phyloP scores from a whole-genome alignment of 2,888 invertebrate genomes.

The Alsophila aescularia region DNA sequence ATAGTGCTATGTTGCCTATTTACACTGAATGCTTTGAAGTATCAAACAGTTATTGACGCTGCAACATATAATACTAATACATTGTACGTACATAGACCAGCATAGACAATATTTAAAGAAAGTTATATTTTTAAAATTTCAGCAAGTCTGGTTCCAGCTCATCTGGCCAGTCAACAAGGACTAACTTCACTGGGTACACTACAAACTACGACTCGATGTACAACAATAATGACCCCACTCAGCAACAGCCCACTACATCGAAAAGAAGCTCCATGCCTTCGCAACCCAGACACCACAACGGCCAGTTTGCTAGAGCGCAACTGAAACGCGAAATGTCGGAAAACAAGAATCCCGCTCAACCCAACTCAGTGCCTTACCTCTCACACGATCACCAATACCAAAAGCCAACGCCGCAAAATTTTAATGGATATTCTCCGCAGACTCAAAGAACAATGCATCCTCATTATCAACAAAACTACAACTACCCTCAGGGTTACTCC shows the following conservation, averaged over 20 bases:
- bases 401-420: constrained; percentile 63
- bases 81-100: too few species aligned
- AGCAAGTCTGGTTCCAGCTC: constrained; percentile 82
- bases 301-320: constrained; percentile 70
- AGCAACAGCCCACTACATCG: constrained; percentile 60
- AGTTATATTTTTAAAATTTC: constrained; percentile 47
- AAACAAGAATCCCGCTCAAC: constrained; percentile 50
- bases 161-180: constrained; percentile 77
- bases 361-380: constrained; percentile 64
- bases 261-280: constrained; percentile 70
- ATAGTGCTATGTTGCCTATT: too few species aligned
- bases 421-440: constrained; percentile 74
- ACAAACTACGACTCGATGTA: constrained; percentile 79
- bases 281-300: constrained; percentile 68
- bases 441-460: constrained; percentile 56
- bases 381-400: constrained; percentile 80
- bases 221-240: constrained; percentile 69
- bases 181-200: constrained; percentile 76
- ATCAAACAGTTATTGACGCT: too few species aligned
- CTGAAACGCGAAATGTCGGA: constrained; percentile 65
- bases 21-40: too few species aligned
- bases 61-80: too few species aligned
- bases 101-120: too few species aligned
- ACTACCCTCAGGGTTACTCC: constrained; percentile 69
- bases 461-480: constrained; percentile 71